Evolutionary conservation across 2,888 invertebrate species (phyloP).

Genomic region (Eristalis intricaria): DNA sequence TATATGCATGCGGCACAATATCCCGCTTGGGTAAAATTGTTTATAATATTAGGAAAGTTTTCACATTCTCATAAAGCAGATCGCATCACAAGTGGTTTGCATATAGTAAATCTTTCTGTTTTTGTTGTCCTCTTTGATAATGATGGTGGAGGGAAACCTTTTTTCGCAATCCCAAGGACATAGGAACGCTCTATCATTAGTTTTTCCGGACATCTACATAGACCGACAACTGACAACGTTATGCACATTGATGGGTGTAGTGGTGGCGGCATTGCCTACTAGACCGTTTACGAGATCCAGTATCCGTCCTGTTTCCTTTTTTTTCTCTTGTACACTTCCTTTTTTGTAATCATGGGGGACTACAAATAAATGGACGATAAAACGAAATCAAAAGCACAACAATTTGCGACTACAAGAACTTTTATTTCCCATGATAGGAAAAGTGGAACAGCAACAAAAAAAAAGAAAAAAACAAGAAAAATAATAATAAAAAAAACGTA

Average conservation of each 20-base stretch:
- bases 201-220: constrained; percentile 14
- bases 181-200: constrained; percentile 42
- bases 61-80: constrained; percentile 69
- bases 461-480: constrained; percentile 7
- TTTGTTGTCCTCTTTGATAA: constrained; percentile 24
- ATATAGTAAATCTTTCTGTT: constrained; percentile 56
- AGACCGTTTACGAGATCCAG: constrained; percentile 40
- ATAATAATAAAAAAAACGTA: background rate
- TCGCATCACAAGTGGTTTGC: constrained; percentile 71
- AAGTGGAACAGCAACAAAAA: background rate
- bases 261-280: background rate
- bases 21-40: constrained; percentile 68
- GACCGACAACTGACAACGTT: constrained; percentile 36
- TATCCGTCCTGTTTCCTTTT: constrained; percentile 22
- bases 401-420: constrained; percentile 67
- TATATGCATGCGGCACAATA: constrained; percentile 38
- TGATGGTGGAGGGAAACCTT: constrained; percentile 19
- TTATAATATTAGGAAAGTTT: constrained; percentile 70
- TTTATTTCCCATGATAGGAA: constrained; percentile 69
- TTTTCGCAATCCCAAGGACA: constrained; percentile 22
- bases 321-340: background rate
- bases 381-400: constrained; percentile 71
- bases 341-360: constrained; percentile 64
- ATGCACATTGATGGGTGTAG: constrained; percentile 33
- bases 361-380: constrained; percentile 69